Percentiles rank a stretch among this genome's conserved stretches.
Evolutionary conservation across 1,140 invertebrate genomes (phyloP).

Genomic region (Drosophila ogumai): DNA sequence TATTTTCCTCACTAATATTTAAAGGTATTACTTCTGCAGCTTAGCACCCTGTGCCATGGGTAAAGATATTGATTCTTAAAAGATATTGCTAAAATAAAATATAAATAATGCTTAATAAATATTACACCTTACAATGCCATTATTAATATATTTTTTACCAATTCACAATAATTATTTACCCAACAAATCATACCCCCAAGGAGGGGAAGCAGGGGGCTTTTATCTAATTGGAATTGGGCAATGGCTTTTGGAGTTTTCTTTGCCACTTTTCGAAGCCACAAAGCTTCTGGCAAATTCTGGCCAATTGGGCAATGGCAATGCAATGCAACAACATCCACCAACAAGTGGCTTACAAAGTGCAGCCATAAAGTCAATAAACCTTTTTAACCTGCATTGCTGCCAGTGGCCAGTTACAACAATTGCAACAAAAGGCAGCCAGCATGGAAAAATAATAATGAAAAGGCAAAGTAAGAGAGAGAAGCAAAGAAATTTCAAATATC

Average conservation of each 20-base stretch:
- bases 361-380: constrained; percentile 73
- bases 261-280: constrained; percentile 29
- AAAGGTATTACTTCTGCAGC: too few species aligned
- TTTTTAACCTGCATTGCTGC: constrained; percentile 73
- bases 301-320: constrained; percentile 26
- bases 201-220: constrained; percentile 11
- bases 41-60: too few species aligned
- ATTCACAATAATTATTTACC: constrained; percentile 59
- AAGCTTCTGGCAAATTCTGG: constrained; percentile 63
- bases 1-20: too few species aligned
- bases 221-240: constrained; percentile 63
- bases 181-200: constrained; percentile 47
- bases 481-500: constrained; percentile 68
- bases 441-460: constrained; percentile 37
- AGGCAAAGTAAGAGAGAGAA: constrained; percentile 18
- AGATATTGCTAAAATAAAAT: neutral
- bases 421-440: constrained; percentile 39
- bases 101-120: neutral
- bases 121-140: constrained; percentile 35
- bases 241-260: constrained; percentile 42
- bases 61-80: neutral
- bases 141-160: constrained; percentile 55
- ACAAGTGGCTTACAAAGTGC: constrained; percentile 47
- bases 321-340: constrained; percentile 15
- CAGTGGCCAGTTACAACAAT: constrained; percentile 18